Conservation (phyloP, 2,113 vertebrate species). For the Eretmochelys imbricata region DNA sequence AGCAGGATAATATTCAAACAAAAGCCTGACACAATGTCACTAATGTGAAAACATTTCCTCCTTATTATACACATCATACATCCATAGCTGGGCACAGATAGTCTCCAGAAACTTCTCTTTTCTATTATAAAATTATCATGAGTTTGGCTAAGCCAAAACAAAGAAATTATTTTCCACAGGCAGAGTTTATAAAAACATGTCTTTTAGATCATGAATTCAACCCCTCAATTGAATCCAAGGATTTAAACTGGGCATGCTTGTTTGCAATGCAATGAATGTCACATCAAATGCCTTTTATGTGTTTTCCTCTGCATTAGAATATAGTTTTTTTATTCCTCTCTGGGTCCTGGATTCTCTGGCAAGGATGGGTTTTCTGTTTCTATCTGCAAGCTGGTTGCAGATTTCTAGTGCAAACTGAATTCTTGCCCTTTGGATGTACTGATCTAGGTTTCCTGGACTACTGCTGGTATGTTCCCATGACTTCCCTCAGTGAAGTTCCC, state of each 20-base stretch:
- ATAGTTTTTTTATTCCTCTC: not conserved
- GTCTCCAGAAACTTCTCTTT: not conserved
- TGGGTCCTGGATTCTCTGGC: not conserved
- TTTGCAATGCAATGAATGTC: not conserved
- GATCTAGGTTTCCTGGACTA: not conserved
- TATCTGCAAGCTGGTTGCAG: not conserved
- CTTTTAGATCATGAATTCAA: not conserved
- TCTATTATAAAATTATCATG: not conserved
- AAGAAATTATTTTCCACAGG: not conserved
- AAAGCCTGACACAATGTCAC: not conserved
- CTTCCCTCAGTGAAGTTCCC: not conserved
- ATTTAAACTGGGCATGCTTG: not conserved
- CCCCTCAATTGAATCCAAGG: not conserved
- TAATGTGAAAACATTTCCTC: not conserved
- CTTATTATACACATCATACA: rapidly evolving
- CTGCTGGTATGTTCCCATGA: not conserved
- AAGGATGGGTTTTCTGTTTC: not conserved
- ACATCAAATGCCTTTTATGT: not conserved
- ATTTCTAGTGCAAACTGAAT: not conserved
- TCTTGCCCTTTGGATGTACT: not conserved
- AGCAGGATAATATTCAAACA: not conserved
- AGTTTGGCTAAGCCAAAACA: not conserved
- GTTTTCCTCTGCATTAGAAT: not conserved
- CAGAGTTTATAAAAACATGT: not conserved
- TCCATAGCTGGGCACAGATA: not conserved